Conservation (phyloP, 2,113 vertebrate species). For the Atlantisia rogersi region DNA sequence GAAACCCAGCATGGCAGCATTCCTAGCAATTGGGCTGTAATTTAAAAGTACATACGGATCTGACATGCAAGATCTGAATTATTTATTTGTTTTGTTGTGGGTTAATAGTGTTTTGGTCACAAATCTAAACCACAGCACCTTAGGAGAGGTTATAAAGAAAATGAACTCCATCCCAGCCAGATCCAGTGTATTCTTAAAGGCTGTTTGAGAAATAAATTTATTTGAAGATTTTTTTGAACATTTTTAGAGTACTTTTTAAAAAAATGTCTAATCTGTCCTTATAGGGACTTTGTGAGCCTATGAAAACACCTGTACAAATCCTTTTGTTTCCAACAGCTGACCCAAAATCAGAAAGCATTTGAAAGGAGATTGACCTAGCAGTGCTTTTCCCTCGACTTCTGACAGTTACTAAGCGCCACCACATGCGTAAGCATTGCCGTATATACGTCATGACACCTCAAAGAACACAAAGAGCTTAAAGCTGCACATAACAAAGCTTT, state of each 20-base stretch:
- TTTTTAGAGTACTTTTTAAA: background rate
- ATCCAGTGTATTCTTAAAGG: background rate
- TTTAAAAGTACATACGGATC: background rate
- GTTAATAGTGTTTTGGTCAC: background rate
- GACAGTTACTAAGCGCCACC: background rate
- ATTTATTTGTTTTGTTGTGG: background rate
- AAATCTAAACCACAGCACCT: background rate
- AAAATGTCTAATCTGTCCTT: background rate
- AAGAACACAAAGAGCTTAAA: background rate
- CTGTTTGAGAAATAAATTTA: background rate
- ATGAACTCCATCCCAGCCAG: background rate
- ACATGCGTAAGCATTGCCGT: background rate
- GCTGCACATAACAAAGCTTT: background rate
- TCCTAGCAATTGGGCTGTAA: background rate
- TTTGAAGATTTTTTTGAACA: background rate
- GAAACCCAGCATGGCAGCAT: background rate
- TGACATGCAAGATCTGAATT: background rate
- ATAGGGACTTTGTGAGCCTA: background rate
- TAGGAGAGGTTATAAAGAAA: background rate
- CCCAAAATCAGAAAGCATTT: background rate
- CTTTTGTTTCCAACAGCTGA: background rate
- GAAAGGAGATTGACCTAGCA: background rate
- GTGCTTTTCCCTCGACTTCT: background rate
- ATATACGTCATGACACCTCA: background rate
- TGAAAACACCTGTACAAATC: background rate